Conservation (phyloP, 2,113 vertebrate genomes). For the Petrocephalus zakoni region DNA sequence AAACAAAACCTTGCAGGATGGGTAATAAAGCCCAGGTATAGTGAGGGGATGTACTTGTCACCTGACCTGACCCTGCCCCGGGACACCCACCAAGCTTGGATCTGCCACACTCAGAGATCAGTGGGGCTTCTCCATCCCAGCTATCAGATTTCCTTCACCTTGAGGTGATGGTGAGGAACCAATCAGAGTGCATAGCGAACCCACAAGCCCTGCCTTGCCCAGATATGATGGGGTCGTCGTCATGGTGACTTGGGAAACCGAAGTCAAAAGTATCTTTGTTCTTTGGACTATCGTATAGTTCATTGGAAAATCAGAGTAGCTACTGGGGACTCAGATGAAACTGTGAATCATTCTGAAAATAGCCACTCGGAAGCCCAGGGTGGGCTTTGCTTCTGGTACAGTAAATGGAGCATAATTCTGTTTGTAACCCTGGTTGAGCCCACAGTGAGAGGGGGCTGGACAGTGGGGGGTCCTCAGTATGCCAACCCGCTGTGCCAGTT, state of each 20-base stretch:
- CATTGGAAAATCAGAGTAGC: background rate
- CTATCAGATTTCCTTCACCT: background rate
- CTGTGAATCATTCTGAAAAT: background rate
- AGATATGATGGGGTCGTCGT: background rate
- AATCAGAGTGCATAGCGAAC: background rate
- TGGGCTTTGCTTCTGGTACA: background rate
- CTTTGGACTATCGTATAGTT: background rate
- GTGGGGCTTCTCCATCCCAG: background rate
- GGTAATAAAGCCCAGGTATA: background rate
- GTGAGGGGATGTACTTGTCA: background rate
- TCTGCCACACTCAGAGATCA: background rate
- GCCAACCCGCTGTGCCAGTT: background rate
- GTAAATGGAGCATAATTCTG: background rate
- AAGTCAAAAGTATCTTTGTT: background rate
- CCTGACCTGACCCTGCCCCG: background rate
- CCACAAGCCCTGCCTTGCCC: background rate
- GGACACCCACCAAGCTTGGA: background rate
- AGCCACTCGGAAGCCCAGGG: background rate
- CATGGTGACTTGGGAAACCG: background rate
- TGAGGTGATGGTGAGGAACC: background rate
- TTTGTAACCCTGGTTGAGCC: background rate
- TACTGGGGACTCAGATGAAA: background rate
- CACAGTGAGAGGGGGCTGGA: background rate
- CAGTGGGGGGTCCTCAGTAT: background rate
- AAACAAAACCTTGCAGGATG: background rate